A percentile compares a stretch with the other conserved stretches of the same genome.
These are phyloP conservation scores for Trileptium ribeirensis DNA, from an alignment of 2,888 invertebrate species.

Conservation along the genomic window DNA sequence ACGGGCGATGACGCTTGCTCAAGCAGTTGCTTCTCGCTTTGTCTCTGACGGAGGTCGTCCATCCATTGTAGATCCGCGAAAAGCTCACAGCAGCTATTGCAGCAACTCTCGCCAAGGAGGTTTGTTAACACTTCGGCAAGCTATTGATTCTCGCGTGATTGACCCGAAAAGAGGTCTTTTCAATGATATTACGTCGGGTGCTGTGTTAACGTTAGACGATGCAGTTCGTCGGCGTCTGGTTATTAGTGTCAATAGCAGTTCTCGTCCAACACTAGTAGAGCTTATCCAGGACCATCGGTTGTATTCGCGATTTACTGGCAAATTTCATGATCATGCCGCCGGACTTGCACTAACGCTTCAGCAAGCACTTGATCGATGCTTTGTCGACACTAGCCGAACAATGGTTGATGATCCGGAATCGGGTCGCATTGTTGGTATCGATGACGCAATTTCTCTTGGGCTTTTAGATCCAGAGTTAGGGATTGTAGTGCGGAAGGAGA, in stretches of 20 bases:
- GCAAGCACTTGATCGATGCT: not conserved
- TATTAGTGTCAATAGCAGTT: not conserved
- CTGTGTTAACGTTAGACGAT: not conserved
- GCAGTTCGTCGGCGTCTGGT: not conserved
- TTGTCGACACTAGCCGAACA: not conserved
- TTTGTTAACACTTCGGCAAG: not conserved
- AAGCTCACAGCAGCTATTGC: too few relatives aligned
- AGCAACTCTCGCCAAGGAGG: not conserved
- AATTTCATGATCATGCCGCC: not conserved
- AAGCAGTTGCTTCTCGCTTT: not conserved
- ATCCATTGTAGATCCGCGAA: not conserved
- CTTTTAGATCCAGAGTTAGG: conserved; percentile 49
- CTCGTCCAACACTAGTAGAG: too few relatives aligned
- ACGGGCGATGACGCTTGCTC: not conserved
- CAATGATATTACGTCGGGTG: not conserved
- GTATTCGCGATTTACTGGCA: not conserved
- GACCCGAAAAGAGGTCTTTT: not conserved
- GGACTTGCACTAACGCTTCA: not conserved
- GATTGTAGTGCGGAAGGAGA: not conserved
- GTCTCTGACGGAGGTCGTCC: not conserved
- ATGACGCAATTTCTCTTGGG: conserved; percentile 53
- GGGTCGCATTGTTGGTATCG: conserved; percentile 49
- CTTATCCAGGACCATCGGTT: not conserved
- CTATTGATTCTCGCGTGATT: not conserved
- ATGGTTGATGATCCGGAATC: conserved; percentile 44